Evolutionary conservation across 1,140 invertebrate genomes (phyloP), one percentile per base, ranked within the genome.

Genomic region (Euwallacea fornicatus): DNA sequence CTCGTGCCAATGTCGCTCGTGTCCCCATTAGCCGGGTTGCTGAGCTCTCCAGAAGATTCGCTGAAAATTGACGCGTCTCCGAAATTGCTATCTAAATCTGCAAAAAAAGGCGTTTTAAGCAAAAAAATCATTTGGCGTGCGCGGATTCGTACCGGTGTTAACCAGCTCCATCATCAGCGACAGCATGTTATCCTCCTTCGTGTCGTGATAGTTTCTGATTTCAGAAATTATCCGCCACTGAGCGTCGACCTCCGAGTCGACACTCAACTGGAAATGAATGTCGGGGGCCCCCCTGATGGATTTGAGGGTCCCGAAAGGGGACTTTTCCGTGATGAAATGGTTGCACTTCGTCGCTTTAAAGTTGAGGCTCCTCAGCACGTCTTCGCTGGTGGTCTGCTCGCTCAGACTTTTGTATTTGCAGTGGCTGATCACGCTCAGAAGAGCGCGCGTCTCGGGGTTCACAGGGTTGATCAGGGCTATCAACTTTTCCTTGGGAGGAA

Each of bases 121-220:
- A 56, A 0, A n/a, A 0, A 15, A 15, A 56, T 15, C 8, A 56
- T 9, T 56, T 56, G 16, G 16, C 4, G 9, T 13, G 9, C 46
- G 6, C 9, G 13, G 0, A 6, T 50, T 50, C 66, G n/a, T 54
- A 71, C 69, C 65, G 13, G 58, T 67, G 9, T 46, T 68, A 11
- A 77, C 72, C 21, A 78, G 43, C 15, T 78, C 75, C 69, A 77
- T 75, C 73, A 77, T 75, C 16, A 77, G 65, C 13, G 73, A 75
- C 55, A 76, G 50, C 66, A 72, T 74, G 55, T 75, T 73, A 21
- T 76, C 70, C 58, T 76, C 73, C 21, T 77, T 74, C 9, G 41
- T 68, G 7, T 42, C 71, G 50, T 72, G 65, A 66, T 77, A 76
- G 54, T 69, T 56, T 8, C 53, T 42, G 9, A 77, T 76, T 60